Evolutionary conservation across 2,113 vertebrate genomes (phyloP).

Genomic region (Panthera leo): DNA sequence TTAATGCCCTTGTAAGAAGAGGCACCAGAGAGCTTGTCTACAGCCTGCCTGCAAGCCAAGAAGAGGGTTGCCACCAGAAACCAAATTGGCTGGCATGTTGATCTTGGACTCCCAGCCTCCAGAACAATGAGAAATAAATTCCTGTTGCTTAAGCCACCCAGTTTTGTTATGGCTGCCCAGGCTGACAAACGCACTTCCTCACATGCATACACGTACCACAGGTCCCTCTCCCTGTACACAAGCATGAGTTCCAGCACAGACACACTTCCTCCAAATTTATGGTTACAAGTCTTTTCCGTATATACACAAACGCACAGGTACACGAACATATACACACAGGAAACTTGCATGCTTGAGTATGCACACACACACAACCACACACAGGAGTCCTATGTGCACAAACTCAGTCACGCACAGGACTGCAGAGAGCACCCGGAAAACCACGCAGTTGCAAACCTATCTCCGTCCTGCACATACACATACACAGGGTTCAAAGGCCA

Average conservation of each 20-base stretch:
- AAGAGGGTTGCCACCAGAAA: not conserved
- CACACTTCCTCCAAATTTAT: not conserved
- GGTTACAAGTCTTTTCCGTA: not conserved
- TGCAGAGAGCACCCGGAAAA: not conserved
- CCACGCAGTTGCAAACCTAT: not conserved
- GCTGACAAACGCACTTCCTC: not conserved
- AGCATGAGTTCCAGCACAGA: not conserved
- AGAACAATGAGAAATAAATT: conserved; percentile 14
- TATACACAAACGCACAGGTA: not conserved
- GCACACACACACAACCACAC: not conserved
- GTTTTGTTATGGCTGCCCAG: not conserved
- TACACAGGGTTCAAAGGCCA: not conserved
- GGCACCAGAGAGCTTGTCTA: not conserved
- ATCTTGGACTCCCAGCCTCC: not conserved
- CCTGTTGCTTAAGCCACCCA: not conserved
- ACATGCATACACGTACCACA: not conserved
- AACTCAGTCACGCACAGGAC: not conserved
- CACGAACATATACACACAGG: not conserved
- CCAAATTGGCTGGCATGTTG: not conserved
- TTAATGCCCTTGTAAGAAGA: not conserved
- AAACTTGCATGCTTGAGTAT: not conserved
- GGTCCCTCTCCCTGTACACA: not conserved
- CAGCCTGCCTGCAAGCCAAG: not conserved
- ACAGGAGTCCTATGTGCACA: not conserved
- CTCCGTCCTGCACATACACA: not conserved